Base-by-base conservation (phyloP, 2,113 vertebrate species). In the Piprites chloris region DNA sequence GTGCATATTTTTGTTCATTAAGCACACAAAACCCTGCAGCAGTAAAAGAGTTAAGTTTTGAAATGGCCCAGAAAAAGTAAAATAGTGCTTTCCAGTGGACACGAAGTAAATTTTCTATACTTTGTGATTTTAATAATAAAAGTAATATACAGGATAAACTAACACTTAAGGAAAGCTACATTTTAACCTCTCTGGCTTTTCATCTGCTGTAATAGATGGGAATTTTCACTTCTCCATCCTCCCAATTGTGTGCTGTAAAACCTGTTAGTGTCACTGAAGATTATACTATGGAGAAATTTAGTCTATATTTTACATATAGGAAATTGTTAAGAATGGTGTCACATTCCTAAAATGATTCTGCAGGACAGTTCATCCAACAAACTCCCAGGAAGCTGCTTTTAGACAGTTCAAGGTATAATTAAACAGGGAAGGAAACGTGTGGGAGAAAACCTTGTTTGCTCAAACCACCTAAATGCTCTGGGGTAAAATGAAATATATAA, bases 251-350 rank as follows among this genome's bases (percentile, higher is more conserved):
- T n/a, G 58, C 58, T 93, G 17, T 35, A 94, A 95, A 93, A 89
- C 67, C 95, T 79, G 67, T 91, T 89, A 89, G 93, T 85, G 85
- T 84, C 71, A 80, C 78, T 73, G 82, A 12, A 82, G 95, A 83
- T 96, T 85, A 93, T 58, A 6, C 74, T 62, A 1, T 3, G 24
- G n/a, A 42, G 49, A 85, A 82, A 69, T 82, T 35, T 77, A 44
- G 26, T 5, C 53, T 91, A 19, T 71, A 89, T 85, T 94, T 93
- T 66, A 50, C 26, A 69, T 35, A 9, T 3, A 19, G 2, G 9
- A 75, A 89, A 49, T 66, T 42, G 12, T 75, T 65, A 46, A 35
- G 88, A 62, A 12, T 22, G 42, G 5, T 55, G 56, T 46, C 46
- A 7, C n/a, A 4, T 79, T 62, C 12, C 41, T 35, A 15, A 76